Evolutionary conservation across 2,888 invertebrate species (phyloP).

Genomic region (Crioceris asparagi): DNA sequence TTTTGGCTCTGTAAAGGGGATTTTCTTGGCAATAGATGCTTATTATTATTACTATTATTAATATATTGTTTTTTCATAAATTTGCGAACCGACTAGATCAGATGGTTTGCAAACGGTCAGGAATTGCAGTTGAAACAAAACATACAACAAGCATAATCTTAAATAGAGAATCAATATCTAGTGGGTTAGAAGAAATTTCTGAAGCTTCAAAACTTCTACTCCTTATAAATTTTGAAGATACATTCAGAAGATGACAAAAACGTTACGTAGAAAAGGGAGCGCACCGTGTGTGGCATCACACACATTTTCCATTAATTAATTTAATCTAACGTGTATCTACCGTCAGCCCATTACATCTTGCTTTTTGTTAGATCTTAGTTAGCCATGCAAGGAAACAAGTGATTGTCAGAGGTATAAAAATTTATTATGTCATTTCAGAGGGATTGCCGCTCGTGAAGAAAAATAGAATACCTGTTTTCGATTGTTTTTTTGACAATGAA

Average conservation of each 20-base stretch:
- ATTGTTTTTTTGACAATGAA: neutral
- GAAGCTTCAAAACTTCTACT: too few species aligned
- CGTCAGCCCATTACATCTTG: slow-evolving; percentile 13
- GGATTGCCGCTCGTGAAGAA: neutral
- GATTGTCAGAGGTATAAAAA: slow-evolving; percentile 14
- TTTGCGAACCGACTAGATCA: too few species aligned
- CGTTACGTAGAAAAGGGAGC: slow-evolving; percentile 3
- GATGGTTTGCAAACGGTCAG: too few species aligned
- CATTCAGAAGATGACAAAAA: slow-evolving; percentile 2
- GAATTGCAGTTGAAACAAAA: too few species aligned
- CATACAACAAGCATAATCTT: too few species aligned
- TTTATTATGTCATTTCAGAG: neutral
- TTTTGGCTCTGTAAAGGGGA: too few species aligned
- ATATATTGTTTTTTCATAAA: too few species aligned
- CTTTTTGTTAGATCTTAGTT: slow-evolving; percentile 18
- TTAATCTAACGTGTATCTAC: slow-evolving; percentile 15
- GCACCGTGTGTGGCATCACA: slow-evolving; percentile 14
- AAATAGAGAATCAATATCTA: too few species aligned
- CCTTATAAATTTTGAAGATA: too few species aligned
- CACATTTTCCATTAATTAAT: slow-evolving; percentile 17
- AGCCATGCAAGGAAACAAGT: slow-evolving; percentile 17
- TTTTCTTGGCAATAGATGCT: too few species aligned
- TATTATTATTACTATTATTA: too few species aligned
- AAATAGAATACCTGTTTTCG: neutral
- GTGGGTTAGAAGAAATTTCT: too few species aligned